Evolutionary conservation across 2,888 invertebrate species (phyloP), one percentile per base, ranked within the genome.

Genomic region (Pseudococcus longispinus): DNA sequence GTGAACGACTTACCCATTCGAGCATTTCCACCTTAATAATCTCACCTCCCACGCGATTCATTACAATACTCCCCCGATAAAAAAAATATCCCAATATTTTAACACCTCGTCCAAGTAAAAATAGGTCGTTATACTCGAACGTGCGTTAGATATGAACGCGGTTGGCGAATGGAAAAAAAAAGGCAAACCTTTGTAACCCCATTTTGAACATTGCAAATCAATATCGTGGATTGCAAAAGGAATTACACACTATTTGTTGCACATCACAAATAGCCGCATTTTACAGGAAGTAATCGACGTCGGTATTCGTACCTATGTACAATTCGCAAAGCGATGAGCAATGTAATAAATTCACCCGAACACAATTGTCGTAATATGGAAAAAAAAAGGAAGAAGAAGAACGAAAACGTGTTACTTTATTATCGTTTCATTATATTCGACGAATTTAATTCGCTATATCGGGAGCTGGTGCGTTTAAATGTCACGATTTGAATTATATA

Each of bases 371-470:
- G 70, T 29, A 70, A 70, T 29, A 32, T 70, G 20, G 5, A 37
- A 37, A 37, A 37, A 37, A 37, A 37, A 37, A 26, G 3, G 29
- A 26, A 29, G 26, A 70, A 70, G 18, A 29, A 23, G 26, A 70
- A 70, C 18, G 74, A 80, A 80, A 80, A 32, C 77, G 20, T 80
- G 77, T 80, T 80, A 80, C 77, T 37, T 42, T 80, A 80, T 80
- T 80, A 80, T 42, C 42, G 77, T 80, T 23, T 37, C 42, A 80
- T 80, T 80, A 80, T 80, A 42, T 80, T 80, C 77, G 42, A 80
- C 15, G 42, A 80, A 80, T 80, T 80, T 70, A 70, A 80, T 80
- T 42, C 42, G 77, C 29, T 70, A 70, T 70, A 70, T 70, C 18
- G 15, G 18, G 70, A 70, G 26, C 70, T 70, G 15, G 70, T 70